These are phyloP conservation scores for Sceloporus tristichus DNA, from an alignment of 2,113 vertebrate species.

Conservation along the genomic window DNA sequence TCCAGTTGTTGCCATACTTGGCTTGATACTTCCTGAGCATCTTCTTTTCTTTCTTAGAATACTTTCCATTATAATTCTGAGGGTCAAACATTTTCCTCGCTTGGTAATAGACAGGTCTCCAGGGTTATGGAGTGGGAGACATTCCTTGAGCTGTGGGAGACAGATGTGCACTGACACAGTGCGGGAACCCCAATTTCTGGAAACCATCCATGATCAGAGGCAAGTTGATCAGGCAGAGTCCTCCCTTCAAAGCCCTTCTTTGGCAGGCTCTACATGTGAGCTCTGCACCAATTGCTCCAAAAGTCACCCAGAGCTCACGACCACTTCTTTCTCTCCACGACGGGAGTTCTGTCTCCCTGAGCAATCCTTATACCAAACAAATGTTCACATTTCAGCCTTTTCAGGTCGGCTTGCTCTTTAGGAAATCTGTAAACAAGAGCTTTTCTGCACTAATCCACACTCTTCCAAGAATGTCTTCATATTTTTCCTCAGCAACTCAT, in stretches of 20 bases:
- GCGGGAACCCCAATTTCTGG: too few relatives aligned
- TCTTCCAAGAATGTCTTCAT: conserved; percentile 72
- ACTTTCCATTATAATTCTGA: conserved; percentile 71
- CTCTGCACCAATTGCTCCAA: too few relatives aligned
- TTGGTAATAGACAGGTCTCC: conserved; percentile 64
- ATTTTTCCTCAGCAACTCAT: conserved; percentile 74
- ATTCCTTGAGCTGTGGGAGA: conserved; percentile 64
- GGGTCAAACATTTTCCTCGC: conserved; percentile 73
- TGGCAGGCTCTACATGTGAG: too few relatives aligned
- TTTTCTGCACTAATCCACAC: conserved; percentile 77
- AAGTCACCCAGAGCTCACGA: too few relatives aligned
- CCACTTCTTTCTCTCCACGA: too few relatives aligned
- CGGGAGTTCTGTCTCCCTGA: background rate
- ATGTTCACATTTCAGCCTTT: conserved; percentile 64
- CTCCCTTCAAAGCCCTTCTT: too few relatives aligned
- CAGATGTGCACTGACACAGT: too few relatives aligned
- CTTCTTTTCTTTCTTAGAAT: conserved; percentile 52
- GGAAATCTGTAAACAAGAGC: conserved; percentile 76
- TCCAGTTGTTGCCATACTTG: conserved; percentile 74
- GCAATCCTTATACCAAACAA: conserved; percentile 71
- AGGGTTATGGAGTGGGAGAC: conserved; percentile 50
- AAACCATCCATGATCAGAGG: too few relatives aligned
- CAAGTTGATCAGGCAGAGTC: too few relatives aligned
- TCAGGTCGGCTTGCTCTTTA: conserved; percentile 65
- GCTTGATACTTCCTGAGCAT: conserved; percentile 59